Evolutionary conservation across 2,888 invertebrate species (phyloP).

Genomic region (Ornithoptera alexandrae): DNA sequence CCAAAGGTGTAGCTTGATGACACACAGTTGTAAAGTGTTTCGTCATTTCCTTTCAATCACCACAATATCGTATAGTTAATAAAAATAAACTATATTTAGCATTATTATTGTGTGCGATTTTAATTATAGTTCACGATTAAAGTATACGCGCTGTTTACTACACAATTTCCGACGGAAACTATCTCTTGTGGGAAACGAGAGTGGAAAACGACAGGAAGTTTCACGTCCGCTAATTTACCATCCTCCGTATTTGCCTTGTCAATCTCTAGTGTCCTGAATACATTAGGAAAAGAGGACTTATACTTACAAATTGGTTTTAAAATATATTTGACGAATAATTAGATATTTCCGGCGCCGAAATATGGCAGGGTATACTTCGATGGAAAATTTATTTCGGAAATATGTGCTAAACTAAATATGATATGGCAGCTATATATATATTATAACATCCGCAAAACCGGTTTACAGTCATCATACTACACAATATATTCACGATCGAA

Average conservation of each 20-base stretch:
- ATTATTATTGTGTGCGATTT: no score
- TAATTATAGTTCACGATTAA: no score
- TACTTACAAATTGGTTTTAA: background rate
- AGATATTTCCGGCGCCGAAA: no score
- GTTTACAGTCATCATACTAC: conserved; percentile 16
- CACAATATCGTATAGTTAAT: no score
- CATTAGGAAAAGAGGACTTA: background rate
- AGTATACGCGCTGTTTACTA: background rate
- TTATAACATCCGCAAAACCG: conserved; percentile 16
- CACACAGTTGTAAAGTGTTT: conserved; percentile 10
- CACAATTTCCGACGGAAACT: background rate
- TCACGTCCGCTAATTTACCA: background rate
- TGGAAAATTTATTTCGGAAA: no score
- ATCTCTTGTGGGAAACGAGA: conserved; percentile 2
- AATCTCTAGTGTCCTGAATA: no score
- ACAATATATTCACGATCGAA: conserved; percentile 8
- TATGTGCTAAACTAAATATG: no score
- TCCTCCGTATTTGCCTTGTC: background rate
- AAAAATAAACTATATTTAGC: no score
- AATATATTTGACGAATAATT: no score
- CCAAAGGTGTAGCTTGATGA: conserved; percentile 19
- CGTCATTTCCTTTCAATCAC: conserved; percentile 17
- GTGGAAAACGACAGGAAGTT: conserved; percentile 13
- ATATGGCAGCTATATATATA: background rate
- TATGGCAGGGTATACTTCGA: no score